A percentile compares a stretch with the other conserved stretches of the same genome.
phyloP scores from a whole-genome alignment of 2,888 invertebrate species.

The Steinernema hermaphroditum region DNA sequence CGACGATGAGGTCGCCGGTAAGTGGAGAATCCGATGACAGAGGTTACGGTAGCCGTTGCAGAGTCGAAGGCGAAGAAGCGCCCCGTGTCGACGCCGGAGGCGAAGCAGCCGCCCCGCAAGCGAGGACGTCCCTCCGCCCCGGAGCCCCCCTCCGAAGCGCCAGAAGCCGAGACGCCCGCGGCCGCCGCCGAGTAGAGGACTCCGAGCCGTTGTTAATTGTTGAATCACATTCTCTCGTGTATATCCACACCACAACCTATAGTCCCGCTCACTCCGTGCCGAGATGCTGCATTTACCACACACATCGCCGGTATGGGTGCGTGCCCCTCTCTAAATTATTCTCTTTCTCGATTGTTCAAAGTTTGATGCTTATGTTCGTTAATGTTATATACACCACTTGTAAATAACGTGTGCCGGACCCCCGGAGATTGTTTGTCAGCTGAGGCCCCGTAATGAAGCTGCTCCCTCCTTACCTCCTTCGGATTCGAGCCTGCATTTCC shows the following conservation, averaged over 20 bases:
- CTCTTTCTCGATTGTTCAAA: neutral
- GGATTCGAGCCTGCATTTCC: neutral
- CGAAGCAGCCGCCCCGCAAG: conserved; percentile 12
- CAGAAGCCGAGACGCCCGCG: neutral
- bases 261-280: neutral
- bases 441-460: neutral
- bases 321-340: neutral
- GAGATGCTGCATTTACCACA: conserved; percentile 18
- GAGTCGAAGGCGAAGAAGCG: conserved; percentile 12
- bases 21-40: neutral
- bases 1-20: conserved; percentile 35
- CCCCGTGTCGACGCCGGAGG: neutral
- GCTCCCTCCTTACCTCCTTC: conserved; percentile 5
- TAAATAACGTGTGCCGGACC: conserved; percentile 22
- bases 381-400: conserved; percentile 13
- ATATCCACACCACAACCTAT: neutral
- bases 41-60: neutral
- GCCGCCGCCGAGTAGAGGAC: neutral
- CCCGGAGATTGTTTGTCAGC: neutral
- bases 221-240: neutral
- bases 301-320: neutral
- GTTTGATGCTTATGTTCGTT: conserved; percentile 8
- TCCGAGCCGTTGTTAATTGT: neutral
- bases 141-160: neutral
- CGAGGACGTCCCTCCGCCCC: neutral